Conservation (phyloP, 2,113 vertebrate species). For the Columba janthina region DNA sequence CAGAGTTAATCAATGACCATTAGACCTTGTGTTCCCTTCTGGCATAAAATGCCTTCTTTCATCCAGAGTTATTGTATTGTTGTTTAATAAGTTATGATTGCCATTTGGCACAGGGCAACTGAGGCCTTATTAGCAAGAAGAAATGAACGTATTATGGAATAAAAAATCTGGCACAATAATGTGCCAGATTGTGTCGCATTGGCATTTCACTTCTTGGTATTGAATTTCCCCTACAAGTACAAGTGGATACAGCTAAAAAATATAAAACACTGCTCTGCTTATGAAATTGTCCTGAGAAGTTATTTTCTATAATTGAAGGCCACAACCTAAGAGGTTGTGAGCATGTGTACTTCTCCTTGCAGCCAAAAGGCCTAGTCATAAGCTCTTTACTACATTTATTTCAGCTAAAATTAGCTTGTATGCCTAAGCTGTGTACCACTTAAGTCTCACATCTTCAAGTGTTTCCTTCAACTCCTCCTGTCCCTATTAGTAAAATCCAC, state of each 20-base stretch:
- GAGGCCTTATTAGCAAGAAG: slow-evolving; percentile 2
- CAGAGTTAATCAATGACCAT: slow-evolving; percentile 72
- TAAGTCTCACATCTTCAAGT: background rate
- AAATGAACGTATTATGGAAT: background rate
- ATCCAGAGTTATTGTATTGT: background rate
- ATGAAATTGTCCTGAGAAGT: background rate
- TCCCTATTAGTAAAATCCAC: background rate
- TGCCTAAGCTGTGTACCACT: background rate
- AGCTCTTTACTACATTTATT: background rate
- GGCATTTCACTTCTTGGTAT: background rate
- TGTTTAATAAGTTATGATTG: slow-evolving; percentile 34
- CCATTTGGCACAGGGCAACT: background rate
- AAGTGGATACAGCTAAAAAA: background rate
- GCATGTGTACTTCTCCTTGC: background rate
- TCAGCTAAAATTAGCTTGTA: background rate
- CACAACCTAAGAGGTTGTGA: background rate
- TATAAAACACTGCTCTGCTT: background rate
- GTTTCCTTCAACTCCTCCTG: background rate
- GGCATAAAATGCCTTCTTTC: slow-evolving; percentile 52
- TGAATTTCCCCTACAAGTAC: background rate
- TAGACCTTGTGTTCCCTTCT: slow-evolving; percentile 44
- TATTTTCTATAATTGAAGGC: background rate
- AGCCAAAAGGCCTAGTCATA: background rate
- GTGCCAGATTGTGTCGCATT: background rate
- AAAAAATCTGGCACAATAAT: background rate